Percentiles rank a stretch among this genome's conserved stretches.
Conservation (phyloP, 2,888 invertebrate species). For the Netelia melanura region DNA sequence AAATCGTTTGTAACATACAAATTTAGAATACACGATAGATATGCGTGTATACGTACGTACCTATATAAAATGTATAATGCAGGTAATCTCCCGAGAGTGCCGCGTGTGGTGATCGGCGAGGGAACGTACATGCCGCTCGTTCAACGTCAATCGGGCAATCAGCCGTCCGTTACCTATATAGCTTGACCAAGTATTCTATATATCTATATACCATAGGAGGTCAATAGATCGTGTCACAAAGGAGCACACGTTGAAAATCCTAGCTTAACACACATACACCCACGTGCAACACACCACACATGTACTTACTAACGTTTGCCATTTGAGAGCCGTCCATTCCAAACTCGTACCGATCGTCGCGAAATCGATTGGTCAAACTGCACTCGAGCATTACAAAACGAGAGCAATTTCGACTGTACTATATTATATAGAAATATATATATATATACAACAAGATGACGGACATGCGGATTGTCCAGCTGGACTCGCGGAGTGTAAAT, state of each 20-base stretch:
- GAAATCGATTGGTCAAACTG: constrained; percentile 57
- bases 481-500: constrained; percentile 26
- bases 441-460: background rate
- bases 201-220: background rate
- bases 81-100: background rate
- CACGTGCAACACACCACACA: background rate
- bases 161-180: constrained; percentile 27
- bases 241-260: background rate
- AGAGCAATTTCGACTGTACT: background rate
- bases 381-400: background rate
- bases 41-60: background rate
- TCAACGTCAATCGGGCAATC: constrained; percentile 58
- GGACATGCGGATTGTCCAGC: constrained; percentile 19
- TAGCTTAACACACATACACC: background rate
- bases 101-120: constrained; percentile 20
- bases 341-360: constrained; percentile 38
- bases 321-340: constrained; percentile 55
- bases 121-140: constrained; percentile 28
- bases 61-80: background rate
- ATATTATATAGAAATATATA: background rate
- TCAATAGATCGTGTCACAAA: constrained; percentile 1
- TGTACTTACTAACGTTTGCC: constrained; percentile 22
- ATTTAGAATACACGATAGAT: background rate
- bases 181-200: background rate
- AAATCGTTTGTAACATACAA: background rate